Conservation (phyloP, 2,888 invertebrate species). For the Drosophila nr. medialis region DNA sequence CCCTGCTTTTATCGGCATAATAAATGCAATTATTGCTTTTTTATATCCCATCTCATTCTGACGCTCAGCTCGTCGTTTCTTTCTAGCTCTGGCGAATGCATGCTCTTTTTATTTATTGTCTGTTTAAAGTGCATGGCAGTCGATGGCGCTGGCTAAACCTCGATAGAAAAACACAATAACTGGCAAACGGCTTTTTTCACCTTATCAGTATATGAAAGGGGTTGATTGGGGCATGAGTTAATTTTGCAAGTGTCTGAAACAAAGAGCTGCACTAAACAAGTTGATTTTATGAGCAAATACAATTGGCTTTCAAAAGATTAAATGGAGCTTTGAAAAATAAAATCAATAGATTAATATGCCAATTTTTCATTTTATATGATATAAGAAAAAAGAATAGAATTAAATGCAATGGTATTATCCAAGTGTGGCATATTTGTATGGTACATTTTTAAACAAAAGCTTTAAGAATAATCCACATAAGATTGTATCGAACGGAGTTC, state of each 20-base stretch:
- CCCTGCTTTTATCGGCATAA: constrained; percentile 80
- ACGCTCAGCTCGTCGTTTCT: constrained; percentile 14
- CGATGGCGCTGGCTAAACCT: constrained; percentile 46
- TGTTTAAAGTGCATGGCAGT: constrained; percentile 59
- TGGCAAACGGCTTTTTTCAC: constrained; percentile 45
- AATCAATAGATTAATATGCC: not conserved
- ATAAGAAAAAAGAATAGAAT: not conserved
- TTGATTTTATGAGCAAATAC: not conserved
- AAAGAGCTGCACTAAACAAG: not conserved
- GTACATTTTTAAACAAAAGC: not conserved
- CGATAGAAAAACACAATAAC: constrained; percentile 65
- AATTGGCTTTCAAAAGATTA: not conserved
- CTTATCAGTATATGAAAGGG: constrained; percentile 1
- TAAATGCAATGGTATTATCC: not conserved
- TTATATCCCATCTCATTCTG: constrained; percentile 33
- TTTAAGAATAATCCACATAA: not conserved
- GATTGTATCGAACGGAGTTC: not conserved
- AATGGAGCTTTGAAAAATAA: not conserved
- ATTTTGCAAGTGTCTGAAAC: not conserved
- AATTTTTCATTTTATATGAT: not conserved
- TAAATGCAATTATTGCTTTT: constrained; percentile 82
- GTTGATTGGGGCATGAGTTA: not conserved
- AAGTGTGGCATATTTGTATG: not conserved
- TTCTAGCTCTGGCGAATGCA: constrained; percentile 8
- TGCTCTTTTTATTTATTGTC: constrained; percentile 63